Evolutionary conservation across 2,888 invertebrate species (phyloP), one percentile per base, ranked within the genome.

Genomic region (Monoplex corrugatus): DNA sequence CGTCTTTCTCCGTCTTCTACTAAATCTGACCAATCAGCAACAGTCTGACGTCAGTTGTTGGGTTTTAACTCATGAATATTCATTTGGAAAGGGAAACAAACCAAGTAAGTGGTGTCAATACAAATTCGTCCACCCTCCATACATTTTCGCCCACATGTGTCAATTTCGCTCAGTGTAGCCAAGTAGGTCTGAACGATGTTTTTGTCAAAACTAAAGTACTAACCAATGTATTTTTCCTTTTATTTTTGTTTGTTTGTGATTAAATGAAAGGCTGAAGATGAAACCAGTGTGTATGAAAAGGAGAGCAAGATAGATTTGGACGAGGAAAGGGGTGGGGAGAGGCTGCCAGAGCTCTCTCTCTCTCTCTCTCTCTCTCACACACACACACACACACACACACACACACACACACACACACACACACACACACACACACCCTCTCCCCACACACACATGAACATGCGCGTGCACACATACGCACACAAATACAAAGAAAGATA

Each of bases 11-110:
- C 6, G 78, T n/a, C 6, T 19, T 38, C 78, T 19, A 78, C 23
- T 16, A 78, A 78, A 38, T 40, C 40, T 78, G 78, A 78, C 78
- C 78, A 40, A 78, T 78, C 78, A 78, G 38, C 78, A 78, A 35
- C 35, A 75, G 72, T 75, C 8, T 75, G 72, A 75, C 35, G 35
- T 75, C 35, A 28, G 35, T 28, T 75, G 72, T 32, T 35, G 72
- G 32, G 35, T 75, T 32, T 75, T 75, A 32, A 35, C 72, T 75
- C 72, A 75, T 75, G 72, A 75, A 35, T 75, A 75, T 75, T 75
- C 72, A 35, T 5, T 35, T 35, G 72, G 35, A 75, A 75, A 75
- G 72, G 72, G 10, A 75, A 35, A 75, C 72, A 75, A 32, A 28
- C 72, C 35, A 35, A 13, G 2, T 75, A 32, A 35, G 35, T 35